Base-by-base conservation (phyloP, 2,113 vertebrate species). In the Corythoichthys haematopterus region DNA sequence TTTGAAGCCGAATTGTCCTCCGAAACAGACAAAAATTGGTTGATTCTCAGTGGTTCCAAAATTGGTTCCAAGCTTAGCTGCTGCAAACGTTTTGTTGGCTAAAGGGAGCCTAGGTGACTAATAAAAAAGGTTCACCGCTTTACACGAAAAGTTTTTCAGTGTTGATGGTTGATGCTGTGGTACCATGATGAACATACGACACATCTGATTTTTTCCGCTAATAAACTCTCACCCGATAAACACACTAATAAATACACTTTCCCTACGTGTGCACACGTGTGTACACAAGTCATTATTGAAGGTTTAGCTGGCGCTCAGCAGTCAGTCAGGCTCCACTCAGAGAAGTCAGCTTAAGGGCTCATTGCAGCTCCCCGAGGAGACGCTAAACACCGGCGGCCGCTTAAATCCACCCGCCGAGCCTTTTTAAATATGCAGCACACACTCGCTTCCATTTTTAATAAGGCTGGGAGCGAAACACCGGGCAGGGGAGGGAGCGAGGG, bases 381-480 rank as follows among this genome's bases (percentile, higher is more conserved):
- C 82, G 76, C 88, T 87, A 86, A 88, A 90, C 86, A 89, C 87
- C 85, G 85, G 84, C 86, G 84, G 86, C 82, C 82, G 78, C 87
- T 89, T 90, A 86, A 89, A 87, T 81, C 79, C 86, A 84, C 86
- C 88, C 87, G 84, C 85, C 55, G 33, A 79, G 84, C 84, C 77
- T 79, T 75, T 84, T 88, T 84, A 89, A 89, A 90, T 86, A 90
- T 88, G 84, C 85, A 90, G 80, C 80, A 71, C 81, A 83, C 79
- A 84, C 81, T 80, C 76, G 46, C 84, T 56, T 88, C 78, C 84
- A 90, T 88, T 87, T 91, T 91, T 91, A 88, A 90, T 88, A 88
- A 87, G 83, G 83, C 81, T 86, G 73, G 16, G 61, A 82, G 83
- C 78, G 78, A 88, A 75, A 87, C 72, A 78, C 76, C 67, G 62